These are phyloP conservation scores for Cetonia aurata DNA, from an alignment of 2,888 invertebrate species.

Conservation along the genomic window DNA sequence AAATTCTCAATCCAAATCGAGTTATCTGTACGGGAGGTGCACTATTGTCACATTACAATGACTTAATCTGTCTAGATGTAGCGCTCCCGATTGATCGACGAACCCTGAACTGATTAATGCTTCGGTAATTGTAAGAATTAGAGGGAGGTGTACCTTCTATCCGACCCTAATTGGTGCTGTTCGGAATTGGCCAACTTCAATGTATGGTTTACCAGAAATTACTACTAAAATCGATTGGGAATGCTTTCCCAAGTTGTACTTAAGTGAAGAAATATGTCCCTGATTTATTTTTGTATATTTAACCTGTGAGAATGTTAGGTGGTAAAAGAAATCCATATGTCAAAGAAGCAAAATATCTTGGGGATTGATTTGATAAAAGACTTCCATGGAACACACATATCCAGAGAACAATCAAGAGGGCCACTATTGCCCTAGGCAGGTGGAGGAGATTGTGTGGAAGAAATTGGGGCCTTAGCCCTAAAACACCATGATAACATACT, in stretches of 20 bases:
- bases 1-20: conserved; percentile 46
- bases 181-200: conserved; percentile 4
- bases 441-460: too few species aligned
- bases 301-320: too few species aligned
- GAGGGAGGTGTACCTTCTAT: conserved; percentile 35
- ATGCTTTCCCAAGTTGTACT: neutral
- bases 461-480: too few species aligned
- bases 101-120: conserved; percentile 43
- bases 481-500: too few species aligned
- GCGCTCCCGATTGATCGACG: conserved; percentile 42
- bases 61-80: conserved; percentile 45
- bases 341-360: too few species aligned
- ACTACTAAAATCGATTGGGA: conserved; percentile 25
- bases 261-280: too few species aligned
- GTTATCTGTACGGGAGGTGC: conserved; percentile 42
- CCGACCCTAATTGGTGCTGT: conserved; percentile 23
- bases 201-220: neutral
- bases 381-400: too few species aligned
- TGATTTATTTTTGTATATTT: too few species aligned
- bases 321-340: too few species aligned
- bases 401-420: too few species aligned
- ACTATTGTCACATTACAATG: conserved; percentile 46
- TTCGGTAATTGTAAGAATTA: conserved; percentile 43
- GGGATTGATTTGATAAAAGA: too few species aligned
- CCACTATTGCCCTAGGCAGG: too few species aligned